Percentiles rank a stretch among this genome's conserved stretches.
Conservation (phyloP, 2,113 vertebrate species). For the Zosterops japonicus region DNA sequence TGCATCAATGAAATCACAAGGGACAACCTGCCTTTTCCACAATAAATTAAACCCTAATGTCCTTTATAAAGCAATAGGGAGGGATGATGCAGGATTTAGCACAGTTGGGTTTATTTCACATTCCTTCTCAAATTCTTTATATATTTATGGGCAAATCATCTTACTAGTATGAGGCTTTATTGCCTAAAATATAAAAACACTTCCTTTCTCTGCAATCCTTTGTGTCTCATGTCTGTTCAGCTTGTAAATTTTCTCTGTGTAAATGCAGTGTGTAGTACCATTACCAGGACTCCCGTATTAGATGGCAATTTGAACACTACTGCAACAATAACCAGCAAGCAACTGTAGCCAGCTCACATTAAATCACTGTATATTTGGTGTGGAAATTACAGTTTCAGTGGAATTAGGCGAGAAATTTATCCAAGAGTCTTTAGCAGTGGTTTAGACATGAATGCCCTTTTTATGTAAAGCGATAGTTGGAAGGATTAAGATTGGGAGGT, state of each 20-base stretch:
- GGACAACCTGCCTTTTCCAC: background rate
- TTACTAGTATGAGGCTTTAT: background rate
- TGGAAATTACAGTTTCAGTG: slow-evolving; percentile 6
- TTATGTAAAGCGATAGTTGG: slow-evolving; percentile 25
- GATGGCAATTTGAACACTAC: background rate
- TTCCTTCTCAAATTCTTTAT: background rate
- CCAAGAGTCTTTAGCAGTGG: slow-evolving; percentile 19
- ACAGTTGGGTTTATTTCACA: background rate
- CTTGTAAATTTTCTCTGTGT: background rate
- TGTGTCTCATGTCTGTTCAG: background rate
- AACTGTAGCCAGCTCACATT: background rate
- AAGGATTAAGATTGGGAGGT: slow-evolving; percentile 50
- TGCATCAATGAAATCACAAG: background rate
- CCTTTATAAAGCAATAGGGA: background rate
- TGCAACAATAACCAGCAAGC: background rate
- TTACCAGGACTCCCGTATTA: background rate
- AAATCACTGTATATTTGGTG: slow-evolving; percentile 37
- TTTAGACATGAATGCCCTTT: slow-evolving; percentile 49
- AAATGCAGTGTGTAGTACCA: background rate
- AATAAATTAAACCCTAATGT: background rate
- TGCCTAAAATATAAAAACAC: background rate
- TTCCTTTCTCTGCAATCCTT: background rate
- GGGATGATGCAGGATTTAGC: background rate
- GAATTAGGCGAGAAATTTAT: slow-evolving; percentile 31
- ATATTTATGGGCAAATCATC: background rate